A percentile compares a stretch with the other conserved stretches of the same genome.
These are phyloP conservation scores for Drosophila quinaria DNA, from an alignment of 2,888 invertebrate species.

Conservation along the genomic window DNA sequence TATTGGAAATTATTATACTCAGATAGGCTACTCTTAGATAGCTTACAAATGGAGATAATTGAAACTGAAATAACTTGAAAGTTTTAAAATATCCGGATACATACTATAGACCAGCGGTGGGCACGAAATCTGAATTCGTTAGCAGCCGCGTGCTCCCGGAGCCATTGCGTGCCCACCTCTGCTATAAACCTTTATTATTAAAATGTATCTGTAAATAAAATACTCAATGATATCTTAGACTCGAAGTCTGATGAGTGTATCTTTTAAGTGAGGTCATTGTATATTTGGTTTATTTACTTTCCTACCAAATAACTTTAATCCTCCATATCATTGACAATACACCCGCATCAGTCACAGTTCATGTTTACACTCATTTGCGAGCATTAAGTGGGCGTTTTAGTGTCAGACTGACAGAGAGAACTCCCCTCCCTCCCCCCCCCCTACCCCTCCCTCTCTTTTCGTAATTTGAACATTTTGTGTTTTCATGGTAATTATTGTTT, in stretches of 20 bases:
- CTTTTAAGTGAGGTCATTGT: not conserved
- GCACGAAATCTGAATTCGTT: no score
- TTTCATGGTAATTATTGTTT: constrained; percentile 69
- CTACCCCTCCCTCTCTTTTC: not conserved
- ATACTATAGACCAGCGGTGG: no score
- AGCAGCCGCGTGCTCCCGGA: no score
- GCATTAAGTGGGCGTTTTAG: constrained; percentile 58
- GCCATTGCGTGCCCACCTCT: no score
- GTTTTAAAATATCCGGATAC: no score
- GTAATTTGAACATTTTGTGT: constrained; percentile 41
- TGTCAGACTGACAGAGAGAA: constrained; percentile 17
- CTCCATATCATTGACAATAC: constrained; percentile 32
- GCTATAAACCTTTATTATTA: no score
- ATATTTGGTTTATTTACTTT: constrained; percentile 2
- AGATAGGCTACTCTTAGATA: not conserved
- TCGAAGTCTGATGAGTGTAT: not conserved
- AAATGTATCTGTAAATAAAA: no score
- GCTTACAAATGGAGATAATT: not conserved
- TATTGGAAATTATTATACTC: not conserved
- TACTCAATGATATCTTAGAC: not conserved
- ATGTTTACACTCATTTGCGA: constrained; percentile 45
- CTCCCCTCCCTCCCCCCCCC: not conserved
- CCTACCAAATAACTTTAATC: constrained; percentile 19
- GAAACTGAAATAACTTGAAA: no score
- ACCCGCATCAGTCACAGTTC: constrained; percentile 52